These are phyloP conservation scores for Margarornis squamiger DNA, from an alignment of 2,797 vertebrate genomes.

Conservation along the genomic window DNA sequence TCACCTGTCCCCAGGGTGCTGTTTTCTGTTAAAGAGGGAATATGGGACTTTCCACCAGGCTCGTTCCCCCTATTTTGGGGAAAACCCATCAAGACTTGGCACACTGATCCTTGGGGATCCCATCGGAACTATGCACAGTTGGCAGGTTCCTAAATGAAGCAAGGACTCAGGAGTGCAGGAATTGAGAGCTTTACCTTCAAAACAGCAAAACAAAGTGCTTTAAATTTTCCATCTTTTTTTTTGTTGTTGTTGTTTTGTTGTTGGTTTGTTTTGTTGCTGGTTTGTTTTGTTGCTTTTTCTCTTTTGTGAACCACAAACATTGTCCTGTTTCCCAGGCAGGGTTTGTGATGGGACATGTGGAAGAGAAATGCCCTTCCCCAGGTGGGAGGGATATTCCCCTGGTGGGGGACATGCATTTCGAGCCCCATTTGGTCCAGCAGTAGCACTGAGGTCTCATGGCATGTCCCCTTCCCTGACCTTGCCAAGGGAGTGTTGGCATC, in stretches of 20 bases:
- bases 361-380: neutral
- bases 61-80: neutral
- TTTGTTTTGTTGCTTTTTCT: neutral
- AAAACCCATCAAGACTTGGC: neutral
- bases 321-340: neutral
- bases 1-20: neutral
- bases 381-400: neutral
- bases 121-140: accelerated
- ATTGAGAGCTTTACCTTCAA: neutral
- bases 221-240: neutral
- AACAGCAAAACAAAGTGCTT: neutral
- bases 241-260: neutral
- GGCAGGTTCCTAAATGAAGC: neutral
- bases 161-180: neutral
- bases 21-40: neutral
- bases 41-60: neutral
- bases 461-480: accelerated
- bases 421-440: neutral
- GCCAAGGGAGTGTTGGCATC: neutral
- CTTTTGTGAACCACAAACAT: neutral
- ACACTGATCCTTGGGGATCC: accelerated
- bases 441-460: neutral
- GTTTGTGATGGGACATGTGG: neutral
- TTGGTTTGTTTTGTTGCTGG: neutral
- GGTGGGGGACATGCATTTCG: neutral